Evolutionary conservation across 2,113 vertebrate genomes (phyloP).

Genomic region (Fregetta grallaria): DNA sequence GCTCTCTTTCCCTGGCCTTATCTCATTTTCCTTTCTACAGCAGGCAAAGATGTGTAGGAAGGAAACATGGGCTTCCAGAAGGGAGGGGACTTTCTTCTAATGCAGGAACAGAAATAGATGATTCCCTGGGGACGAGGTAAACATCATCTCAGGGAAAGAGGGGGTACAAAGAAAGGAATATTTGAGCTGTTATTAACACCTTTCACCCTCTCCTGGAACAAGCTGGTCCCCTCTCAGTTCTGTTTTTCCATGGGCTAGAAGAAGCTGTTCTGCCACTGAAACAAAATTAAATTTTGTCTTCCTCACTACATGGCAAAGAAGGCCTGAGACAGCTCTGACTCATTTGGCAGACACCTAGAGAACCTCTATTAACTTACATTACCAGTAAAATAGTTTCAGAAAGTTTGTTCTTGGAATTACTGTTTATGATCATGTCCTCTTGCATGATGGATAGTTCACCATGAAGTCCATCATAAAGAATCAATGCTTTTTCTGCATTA

Average conservation of each 20-base stretch:
- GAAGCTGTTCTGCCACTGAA: not conserved
- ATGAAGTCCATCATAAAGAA: not conserved
- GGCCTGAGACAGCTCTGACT: not conserved
- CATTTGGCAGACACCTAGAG: not conserved
- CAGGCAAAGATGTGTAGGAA: not conserved
- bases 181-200: not conserved
- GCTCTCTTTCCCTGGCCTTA: not conserved
- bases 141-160: not conserved
- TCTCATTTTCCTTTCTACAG: not conserved
- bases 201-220: not conserved
- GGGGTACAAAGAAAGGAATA: rapidly evolving
- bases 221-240: not conserved
- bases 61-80: not conserved
- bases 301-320: not conserved
- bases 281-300: not conserved
- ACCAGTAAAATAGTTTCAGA: not conserved
- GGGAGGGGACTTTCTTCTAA: not conserved
- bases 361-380: not conserved
- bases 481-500: not conserved
- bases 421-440: not conserved
- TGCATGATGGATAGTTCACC: not conserved
- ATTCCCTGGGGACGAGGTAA: not conserved
- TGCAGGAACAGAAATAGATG: not conserved
- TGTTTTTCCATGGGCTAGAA: not conserved
- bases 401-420: not conserved